Percentiles rank a stretch among this genome's conserved stretches.
phyloP scores from a whole-genome alignment of 2,797 vertebrate genomes.

The Rhadinocentrus ornatus region DNA sequence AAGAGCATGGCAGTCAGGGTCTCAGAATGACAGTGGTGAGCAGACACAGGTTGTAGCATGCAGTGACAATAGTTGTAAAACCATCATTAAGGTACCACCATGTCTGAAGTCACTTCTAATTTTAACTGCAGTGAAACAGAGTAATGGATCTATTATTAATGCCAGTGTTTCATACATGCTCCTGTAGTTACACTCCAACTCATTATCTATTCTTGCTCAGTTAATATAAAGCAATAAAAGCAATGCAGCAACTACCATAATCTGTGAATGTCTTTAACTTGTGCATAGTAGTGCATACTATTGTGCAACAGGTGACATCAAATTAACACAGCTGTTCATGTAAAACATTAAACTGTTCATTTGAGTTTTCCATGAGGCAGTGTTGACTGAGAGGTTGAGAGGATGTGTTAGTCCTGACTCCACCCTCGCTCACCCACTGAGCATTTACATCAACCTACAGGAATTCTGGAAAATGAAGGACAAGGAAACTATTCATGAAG shows the following conservation, averaged over 20 bases:
- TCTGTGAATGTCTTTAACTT: not conserved
- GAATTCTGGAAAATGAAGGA: not conserved
- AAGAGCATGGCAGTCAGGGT: not conserved
- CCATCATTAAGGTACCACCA: slow-evolving; percentile 1
- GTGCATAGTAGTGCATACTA: not conserved
- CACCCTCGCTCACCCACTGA: not conserved
- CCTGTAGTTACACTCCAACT: not conserved
- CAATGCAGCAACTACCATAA: not conserved
- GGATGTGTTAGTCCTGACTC: not conserved
- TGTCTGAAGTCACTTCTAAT: slow-evolving; percentile 22
- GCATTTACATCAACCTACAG: not conserved
- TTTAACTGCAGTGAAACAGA: slow-evolving; percentile 42
- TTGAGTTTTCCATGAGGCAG: not conserved
- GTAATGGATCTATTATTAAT: slow-evolving; percentile 40
- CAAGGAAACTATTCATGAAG: not conserved
- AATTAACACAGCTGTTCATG: not conserved
- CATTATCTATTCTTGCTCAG: not conserved
- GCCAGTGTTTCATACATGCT: not conserved
- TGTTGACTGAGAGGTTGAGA: not conserved
- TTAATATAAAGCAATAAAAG: no score
- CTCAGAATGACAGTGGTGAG: not conserved
- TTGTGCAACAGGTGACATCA: not conserved
- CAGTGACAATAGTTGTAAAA: not conserved
- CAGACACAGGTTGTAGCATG: no score
- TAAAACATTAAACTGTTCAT: not conserved